Conservation (phyloP, 2,888 invertebrate genomes). For the Ctena decussata region DNA sequence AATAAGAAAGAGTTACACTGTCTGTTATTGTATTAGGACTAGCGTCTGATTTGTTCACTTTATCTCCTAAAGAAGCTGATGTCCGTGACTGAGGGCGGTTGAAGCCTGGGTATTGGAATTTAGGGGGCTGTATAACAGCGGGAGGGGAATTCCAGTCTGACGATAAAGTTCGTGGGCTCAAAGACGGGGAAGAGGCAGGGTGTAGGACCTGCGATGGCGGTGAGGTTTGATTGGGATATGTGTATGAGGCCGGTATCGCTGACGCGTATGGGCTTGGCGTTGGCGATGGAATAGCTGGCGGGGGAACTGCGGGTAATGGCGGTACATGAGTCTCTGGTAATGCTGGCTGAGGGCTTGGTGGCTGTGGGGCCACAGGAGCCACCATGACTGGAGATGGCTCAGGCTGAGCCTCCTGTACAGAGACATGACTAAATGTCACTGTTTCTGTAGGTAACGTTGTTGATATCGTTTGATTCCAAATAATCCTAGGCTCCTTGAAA, state of each 20-base stretch:
- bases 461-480: slow-evolving; percentile 77
- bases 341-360: slow-evolving; percentile 49
- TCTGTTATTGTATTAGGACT: slow-evolving; percentile 29
- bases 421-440: slow-evolving; percentile 54
- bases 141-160: slow-evolving; percentile 81
- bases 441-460: slow-evolving; percentile 68
- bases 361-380: slow-evolving; percentile 27
- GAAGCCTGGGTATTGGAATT: slow-evolving; percentile 83
- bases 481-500: slow-evolving; percentile 79
- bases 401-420: slow-evolving; percentile 33
- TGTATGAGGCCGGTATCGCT: slow-evolving; percentile 74
- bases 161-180: slow-evolving; percentile 75
- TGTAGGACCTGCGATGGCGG: slow-evolving; percentile 42
- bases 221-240: slow-evolving; percentile 56
- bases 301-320: slow-evolving; percentile 36
- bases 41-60: slow-evolving; percentile 44
- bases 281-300: slow-evolving; percentile 40
- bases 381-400: slow-evolving; percentile 46
- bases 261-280: slow-evolving; percentile 64
- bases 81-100: slow-evolving; percentile 70
- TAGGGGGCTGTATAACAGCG: slow-evolving; percentile 80
- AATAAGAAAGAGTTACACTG: slow-evolving; percentile 14
- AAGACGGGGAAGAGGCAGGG: slow-evolving; percentile 71
- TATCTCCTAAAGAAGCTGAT: slow-evolving; percentile 46
- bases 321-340: slow-evolving; percentile 20